Percentiles rank a stretch among this genome's conserved stretches.
Evolutionary conservation across 2,113 vertebrate genomes (phyloP).

Genomic region (Acanthisitta chloris): DNA sequence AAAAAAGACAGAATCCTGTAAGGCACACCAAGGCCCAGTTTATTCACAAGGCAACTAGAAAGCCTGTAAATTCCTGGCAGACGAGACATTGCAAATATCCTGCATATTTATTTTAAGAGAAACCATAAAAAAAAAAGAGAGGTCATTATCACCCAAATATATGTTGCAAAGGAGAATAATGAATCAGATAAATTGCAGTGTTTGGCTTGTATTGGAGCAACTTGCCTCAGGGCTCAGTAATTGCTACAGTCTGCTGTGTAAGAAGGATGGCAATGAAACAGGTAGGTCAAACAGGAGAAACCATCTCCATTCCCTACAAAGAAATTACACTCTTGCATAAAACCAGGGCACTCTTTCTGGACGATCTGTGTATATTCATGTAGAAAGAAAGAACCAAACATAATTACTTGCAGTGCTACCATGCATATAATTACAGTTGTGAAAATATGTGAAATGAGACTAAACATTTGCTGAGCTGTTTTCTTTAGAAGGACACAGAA

Average conservation of each 20-base stretch:
- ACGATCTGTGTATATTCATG: constrained; percentile 25
- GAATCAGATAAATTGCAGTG: not conserved
- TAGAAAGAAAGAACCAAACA: constrained; percentile 22
- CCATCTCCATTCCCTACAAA: not conserved
- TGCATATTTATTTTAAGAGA: constrained; percentile 12
- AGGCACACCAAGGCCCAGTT: not conserved
- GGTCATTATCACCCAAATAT: not conserved
- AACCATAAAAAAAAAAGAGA: not conserved
- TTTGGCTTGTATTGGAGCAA: not conserved
- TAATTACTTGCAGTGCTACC: constrained; percentile 25
- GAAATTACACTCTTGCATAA: constrained; percentile 70
- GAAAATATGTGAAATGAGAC: constrained; percentile 42
- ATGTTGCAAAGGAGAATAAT: not conserved
- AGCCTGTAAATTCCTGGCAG: not conserved
- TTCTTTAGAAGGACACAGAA: constrained; percentile 18
- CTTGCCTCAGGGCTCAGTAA: not conserved
- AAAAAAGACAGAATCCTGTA: not conserved
- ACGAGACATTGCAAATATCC: not conserved
- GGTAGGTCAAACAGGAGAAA: constrained; percentile 18
- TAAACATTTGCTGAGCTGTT: not conserved
- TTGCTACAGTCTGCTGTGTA: not conserved
- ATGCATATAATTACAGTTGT: constrained; percentile 54
- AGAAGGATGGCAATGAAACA: constrained; percentile 29
- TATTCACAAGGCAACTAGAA: not conserved
- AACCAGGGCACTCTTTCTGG: constrained; percentile 55